These are phyloP conservation scores for Lanius ludovicianus DNA, from an alignment of 2,113 vertebrate genomes.

Conservation along the genomic window DNA sequence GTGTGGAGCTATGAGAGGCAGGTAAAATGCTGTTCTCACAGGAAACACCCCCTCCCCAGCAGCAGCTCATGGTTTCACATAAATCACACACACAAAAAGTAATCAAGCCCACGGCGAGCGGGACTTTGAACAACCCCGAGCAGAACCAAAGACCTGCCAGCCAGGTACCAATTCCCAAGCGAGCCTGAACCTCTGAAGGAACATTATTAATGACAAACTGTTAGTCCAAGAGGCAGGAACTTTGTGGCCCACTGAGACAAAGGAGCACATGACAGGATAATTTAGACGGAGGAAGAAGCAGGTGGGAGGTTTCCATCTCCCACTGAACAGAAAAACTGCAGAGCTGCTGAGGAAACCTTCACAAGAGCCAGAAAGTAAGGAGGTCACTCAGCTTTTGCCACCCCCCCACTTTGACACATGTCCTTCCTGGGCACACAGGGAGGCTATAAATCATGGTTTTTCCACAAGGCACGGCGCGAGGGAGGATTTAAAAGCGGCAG, in stretches of 20 bases:
- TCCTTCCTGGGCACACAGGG: neutral
- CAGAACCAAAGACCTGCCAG: neutral
- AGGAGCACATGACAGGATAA: neutral
- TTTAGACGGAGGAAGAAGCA: neutral
- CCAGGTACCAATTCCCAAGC: neutral
- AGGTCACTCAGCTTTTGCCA: neutral
- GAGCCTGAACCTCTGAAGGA: neutral
- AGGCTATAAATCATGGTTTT: fast-evolving
- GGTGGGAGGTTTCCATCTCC: neutral
- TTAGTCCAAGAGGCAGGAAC: neutral
- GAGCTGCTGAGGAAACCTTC: neutral
- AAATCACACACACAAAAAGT: neutral
- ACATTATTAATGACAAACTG: neutral
- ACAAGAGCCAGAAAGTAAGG: fast-evolving
- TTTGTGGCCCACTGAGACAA: neutral
- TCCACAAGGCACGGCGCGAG: neutral
- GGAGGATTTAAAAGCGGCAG: neutral
- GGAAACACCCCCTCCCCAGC: neutral
- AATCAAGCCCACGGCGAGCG: neutral
- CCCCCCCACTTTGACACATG: fast-evolving
- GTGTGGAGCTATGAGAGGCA: neutral
- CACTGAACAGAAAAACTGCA: neutral
- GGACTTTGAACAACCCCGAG: neutral
- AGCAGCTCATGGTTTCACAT: neutral
- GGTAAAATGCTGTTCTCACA: neutral